Conservation (phyloP, 2,888 invertebrate genomes). For the Drosophila antonietae region DNA sequence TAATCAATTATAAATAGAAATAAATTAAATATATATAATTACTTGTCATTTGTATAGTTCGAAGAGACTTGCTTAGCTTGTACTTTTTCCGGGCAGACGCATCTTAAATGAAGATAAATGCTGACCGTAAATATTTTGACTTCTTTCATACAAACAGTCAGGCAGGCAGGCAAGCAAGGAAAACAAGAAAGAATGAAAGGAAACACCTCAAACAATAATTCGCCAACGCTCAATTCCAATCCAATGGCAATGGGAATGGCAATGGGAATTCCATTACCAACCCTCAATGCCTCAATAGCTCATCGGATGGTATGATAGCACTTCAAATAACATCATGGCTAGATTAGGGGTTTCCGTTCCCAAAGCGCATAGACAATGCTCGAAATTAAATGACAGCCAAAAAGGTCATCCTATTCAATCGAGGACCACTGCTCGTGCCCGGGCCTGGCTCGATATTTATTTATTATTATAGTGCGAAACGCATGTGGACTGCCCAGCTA, state of each 20-base stretch:
- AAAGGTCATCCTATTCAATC: slow-evolving; percentile 77
- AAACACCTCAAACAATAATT: slow-evolving; percentile 58
- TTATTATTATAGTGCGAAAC: slow-evolving; percentile 79
- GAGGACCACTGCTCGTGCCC: slow-evolving; percentile 65
- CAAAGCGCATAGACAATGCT: slow-evolving; percentile 79
- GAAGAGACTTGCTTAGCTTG: slow-evolving; percentile 27
- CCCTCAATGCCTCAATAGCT: slow-evolving; percentile 43
- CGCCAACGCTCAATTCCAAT: slow-evolving; percentile 51
- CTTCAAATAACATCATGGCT: slow-evolving; percentile 77
- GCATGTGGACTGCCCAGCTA: slow-evolving; percentile 48
- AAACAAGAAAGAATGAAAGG: slow-evolving; percentile 41
- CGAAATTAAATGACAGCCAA: slow-evolving; percentile 81
- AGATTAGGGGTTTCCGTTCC: slow-evolving; percentile 83
- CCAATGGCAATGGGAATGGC: slow-evolving; percentile 14
- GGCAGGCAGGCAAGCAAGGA: slow-evolving; percentile 17
- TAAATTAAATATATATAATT: slow-evolving; percentile 26
- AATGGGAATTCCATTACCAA: slow-evolving; percentile 16
- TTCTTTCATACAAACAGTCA: slow-evolving; percentile 31
- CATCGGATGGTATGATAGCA: slow-evolving; percentile 72
- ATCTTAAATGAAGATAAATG: slow-evolving; percentile 63
- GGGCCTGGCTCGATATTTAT: slow-evolving; percentile 66
- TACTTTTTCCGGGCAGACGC: slow-evolving; percentile 29
- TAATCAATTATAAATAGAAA: not conserved
- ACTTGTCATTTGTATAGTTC: slow-evolving; percentile 36
- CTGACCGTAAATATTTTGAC: slow-evolving; percentile 77